A percentile compares a stretch with the other conserved stretches of the same genome.
These are phyloP conservation scores for Lampris incognitus DNA, from an alignment of 2,113 vertebrate species.

Conservation along the genomic window DNA sequence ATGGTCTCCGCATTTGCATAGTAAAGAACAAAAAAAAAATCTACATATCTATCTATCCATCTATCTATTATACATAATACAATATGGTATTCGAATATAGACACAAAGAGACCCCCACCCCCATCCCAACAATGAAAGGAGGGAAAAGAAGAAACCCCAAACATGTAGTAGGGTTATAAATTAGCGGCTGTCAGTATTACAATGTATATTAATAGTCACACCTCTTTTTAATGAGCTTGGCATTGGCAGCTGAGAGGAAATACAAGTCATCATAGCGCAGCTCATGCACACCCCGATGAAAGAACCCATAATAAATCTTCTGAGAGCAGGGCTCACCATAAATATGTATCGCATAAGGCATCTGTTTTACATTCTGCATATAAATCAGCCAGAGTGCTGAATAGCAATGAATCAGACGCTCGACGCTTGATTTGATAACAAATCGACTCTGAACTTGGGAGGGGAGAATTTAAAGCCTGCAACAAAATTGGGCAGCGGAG, in stretches of 20 bases:
- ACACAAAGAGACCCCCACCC: slow-evolving; percentile 79
- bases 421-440: slow-evolving; percentile 99
- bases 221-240: slow-evolving; percentile 99
- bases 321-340: slow-evolving; percentile 99
- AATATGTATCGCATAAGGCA: slow-evolving; percentile 99
- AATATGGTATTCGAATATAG: slow-evolving; percentile 21
- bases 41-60: no score
- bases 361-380: slow-evolving; percentile 99
- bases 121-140: slow-evolving; percentile 84
- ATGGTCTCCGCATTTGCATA: slow-evolving; percentile 43
- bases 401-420: slow-evolving; percentile 99
- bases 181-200: slow-evolving; percentile 99
- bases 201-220: slow-evolving; percentile 99
- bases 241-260: slow-evolving; percentile 99
- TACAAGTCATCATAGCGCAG: slow-evolving; percentile 99
- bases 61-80: slow-evolving; percentile 6
- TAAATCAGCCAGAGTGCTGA: slow-evolving; percentile 98
- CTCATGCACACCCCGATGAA: slow-evolving; percentile 98
- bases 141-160: slow-evolving; percentile 78
- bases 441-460: slow-evolving; percentile 99
- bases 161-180: slow-evolving; percentile 95
- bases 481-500: slow-evolving; percentile 62
- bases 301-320: slow-evolving; percentile 99
- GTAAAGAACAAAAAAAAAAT: not conserved
- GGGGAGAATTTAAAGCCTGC: slow-evolving; percentile 96